A percentile compares a stretch with the other conserved stretches of the same genome.
Evolutionary conservation across 1,140 invertebrate species (phyloP).

Genomic region (Drosophila miranda): DNA sequence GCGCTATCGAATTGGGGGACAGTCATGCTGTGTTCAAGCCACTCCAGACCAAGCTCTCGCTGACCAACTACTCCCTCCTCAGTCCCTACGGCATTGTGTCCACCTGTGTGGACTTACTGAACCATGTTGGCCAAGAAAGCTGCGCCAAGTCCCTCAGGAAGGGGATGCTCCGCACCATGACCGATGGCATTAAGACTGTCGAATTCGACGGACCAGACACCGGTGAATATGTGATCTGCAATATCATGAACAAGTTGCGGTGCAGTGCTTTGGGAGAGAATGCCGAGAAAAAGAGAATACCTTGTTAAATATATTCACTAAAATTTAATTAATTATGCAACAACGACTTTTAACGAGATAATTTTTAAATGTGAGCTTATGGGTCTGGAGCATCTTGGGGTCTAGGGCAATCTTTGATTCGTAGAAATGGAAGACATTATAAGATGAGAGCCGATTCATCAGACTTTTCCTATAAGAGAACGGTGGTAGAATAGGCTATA

Average conservation of each 20-base stretch:
- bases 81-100: constrained; percentile 73
- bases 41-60: constrained; percentile 66
- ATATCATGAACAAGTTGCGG: constrained; percentile 60
- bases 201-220: constrained; percentile 63
- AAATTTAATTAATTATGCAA: too few relatives aligned
- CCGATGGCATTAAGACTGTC: constrained; percentile 50
- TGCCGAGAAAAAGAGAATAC: not conserved
- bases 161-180: constrained; percentile 63
- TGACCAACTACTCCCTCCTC: constrained; percentile 57
- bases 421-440: too few relatives aligned
- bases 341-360: too few relatives aligned
- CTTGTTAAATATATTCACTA: not conserved
- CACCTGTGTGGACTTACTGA: constrained; percentile 62
- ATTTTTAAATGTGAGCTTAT: too few relatives aligned
- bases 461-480: too few relatives aligned
- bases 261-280: constrained; percentile 31
- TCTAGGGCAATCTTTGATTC: too few relatives aligned
- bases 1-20: constrained; percentile 56
- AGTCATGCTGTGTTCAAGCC: constrained; percentile 72
- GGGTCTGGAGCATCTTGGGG: too few relatives aligned
- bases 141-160: constrained; percentile 43
- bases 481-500: too few relatives aligned
- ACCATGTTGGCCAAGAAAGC: constrained; percentile 37
- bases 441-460: too few relatives aligned
- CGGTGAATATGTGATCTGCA: constrained; percentile 66